Percentiles rank a stretch among this genome's conserved stretches.
These are phyloP conservation scores for Cylloceria caligata DNA, from an alignment of 2,888 invertebrate genomes.

Conservation along the genomic window DNA sequence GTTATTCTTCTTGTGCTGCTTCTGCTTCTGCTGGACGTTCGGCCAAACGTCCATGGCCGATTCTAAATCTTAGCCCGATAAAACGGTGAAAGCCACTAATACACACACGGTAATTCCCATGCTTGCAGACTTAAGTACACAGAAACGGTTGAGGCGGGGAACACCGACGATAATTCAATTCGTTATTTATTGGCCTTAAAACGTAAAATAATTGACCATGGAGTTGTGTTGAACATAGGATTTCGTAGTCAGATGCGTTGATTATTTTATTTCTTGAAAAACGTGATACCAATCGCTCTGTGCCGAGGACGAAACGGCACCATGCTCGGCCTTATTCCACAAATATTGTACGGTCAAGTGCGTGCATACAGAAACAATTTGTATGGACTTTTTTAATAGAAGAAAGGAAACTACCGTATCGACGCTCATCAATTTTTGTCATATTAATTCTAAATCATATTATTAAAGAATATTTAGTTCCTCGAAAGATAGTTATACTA, in stretches of 20 bases:
- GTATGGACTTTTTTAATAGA: too few species aligned
- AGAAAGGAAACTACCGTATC: too few species aligned
- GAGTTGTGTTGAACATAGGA: conserved; percentile 6
- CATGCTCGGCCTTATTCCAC: neutral
- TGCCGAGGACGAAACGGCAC: neutral
- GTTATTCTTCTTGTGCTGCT: conserved; percentile 47
- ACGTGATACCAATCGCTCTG: neutral
- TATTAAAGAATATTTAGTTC: too few species aligned
- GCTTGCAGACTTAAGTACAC: conserved; percentile 31
- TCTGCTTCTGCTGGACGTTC: conserved; percentile 26
- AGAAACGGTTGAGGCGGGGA: neutral
- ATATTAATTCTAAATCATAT: too few species aligned
- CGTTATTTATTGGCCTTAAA: conserved; percentile 54
- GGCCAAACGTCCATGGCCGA: conserved; percentile 46
- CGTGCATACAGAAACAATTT: too few species aligned
- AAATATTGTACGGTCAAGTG: neutral
- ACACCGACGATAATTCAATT: conserved; percentile 53
- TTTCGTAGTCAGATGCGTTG: neutral
- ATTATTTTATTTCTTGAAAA: neutral
- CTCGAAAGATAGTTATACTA: too few species aligned
- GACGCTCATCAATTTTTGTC: too few species aligned
- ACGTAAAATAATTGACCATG: conserved; percentile 35
- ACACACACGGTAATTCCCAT: conserved; percentile 5
- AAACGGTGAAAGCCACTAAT: conserved; percentile 47
- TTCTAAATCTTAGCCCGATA: conserved; percentile 64